Conservation (phyloP, 2,888 invertebrate genomes). For the Meandrusa payeni region DNA sequence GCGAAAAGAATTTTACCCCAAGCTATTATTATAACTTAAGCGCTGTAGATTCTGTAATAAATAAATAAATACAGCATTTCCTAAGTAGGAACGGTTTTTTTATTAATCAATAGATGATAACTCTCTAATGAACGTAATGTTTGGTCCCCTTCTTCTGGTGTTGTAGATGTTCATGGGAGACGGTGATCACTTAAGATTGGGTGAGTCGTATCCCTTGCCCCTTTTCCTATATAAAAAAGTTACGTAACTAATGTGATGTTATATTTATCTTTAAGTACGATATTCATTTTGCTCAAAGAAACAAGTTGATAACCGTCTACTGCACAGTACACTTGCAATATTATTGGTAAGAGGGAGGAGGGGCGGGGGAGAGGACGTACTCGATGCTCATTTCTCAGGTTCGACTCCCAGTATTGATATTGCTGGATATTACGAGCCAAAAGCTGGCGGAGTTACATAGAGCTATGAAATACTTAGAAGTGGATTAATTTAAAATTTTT, state of each 20-base stretch:
- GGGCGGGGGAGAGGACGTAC: slow-evolving; percentile 25
- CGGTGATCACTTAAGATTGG: no score
- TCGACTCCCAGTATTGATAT: slow-evolving; percentile 76
- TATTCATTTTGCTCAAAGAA: slow-evolving; percentile 8
- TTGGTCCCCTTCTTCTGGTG: no score
- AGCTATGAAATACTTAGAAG: slow-evolving; percentile 31
- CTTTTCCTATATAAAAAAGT: no score
- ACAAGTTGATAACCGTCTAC: slow-evolving; percentile 18
- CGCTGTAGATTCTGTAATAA: no score
- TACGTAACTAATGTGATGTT: background rate
- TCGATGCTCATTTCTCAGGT: slow-evolving; percentile 74
- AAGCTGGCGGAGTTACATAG: slow-evolving; percentile 56
- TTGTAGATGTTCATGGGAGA: no score
- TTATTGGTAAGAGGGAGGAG: slow-evolving; percentile 39
- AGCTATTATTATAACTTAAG: no score
- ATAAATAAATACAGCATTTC: no score
- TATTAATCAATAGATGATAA: no score
- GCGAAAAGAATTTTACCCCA: no score
- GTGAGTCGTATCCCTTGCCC: no score
- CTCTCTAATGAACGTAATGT: no score
- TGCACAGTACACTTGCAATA: slow-evolving; percentile 39
- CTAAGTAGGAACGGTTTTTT: no score
- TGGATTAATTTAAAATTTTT: slow-evolving; percentile 9
- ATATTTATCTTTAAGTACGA: slow-evolving; percentile 2
- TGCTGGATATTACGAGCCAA: slow-evolving; percentile 77